phyloP scores from a whole-genome alignment of 1,140 invertebrate genomes.

The Calephelis nemesis region DNA sequence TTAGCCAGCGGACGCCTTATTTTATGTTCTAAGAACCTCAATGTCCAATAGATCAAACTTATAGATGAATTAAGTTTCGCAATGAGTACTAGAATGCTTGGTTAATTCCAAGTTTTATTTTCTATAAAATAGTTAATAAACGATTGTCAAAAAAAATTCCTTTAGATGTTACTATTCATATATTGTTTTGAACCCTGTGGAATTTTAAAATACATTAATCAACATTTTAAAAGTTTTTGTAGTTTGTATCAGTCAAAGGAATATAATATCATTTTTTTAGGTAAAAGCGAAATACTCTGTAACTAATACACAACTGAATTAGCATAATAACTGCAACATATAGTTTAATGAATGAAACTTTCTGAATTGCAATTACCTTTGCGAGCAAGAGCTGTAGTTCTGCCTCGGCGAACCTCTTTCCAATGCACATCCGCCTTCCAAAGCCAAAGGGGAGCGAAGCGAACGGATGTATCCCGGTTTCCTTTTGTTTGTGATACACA shows the following conservation, averaged over 20 bases:
- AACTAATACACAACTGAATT: background rate
- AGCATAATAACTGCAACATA: background rate
- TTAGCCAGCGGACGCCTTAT: background rate
- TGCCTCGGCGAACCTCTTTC: slow-evolving; percentile 89
- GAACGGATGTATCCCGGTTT: slow-evolving; percentile 83
- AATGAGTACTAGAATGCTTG: too few species aligned
- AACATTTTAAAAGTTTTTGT: too few species aligned
- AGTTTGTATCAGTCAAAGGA: too few species aligned
- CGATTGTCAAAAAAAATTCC: too few species aligned
- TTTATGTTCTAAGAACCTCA: too few species aligned
- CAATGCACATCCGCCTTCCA: slow-evolving; percentile 90
- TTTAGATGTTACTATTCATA: too few species aligned
- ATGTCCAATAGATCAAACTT: too few species aligned
- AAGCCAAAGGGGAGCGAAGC: slow-evolving; percentile 91
- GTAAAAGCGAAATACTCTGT: background rate
- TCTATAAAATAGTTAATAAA: too few species aligned
- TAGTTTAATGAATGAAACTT: background rate
- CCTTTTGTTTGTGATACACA: slow-evolving; percentile 58
- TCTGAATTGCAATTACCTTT: slow-evolving; percentile 43
- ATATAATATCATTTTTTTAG: background rate
- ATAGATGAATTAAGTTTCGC: too few species aligned
- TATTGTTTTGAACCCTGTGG: too few species aligned
- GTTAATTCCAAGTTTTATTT: too few species aligned
- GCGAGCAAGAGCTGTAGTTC: slow-evolving; percentile 87
- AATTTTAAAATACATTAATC: too few species aligned